Evolutionary conservation across 2,888 invertebrate species (phyloP), one percentile per base, ranked within the genome.

Genomic region (Meloe dianella): DNA sequence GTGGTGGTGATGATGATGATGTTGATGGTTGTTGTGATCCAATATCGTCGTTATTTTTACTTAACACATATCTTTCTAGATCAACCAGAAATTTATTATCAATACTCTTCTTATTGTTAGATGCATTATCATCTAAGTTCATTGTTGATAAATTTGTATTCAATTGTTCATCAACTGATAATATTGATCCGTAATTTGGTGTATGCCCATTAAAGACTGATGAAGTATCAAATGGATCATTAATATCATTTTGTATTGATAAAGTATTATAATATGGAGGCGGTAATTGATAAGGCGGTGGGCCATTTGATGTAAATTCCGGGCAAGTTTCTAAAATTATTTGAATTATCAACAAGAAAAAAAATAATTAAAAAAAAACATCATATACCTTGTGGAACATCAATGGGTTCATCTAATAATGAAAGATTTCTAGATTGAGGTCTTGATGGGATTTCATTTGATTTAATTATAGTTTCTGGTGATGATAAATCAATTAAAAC

Each of bases 401-500:
- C 91, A 62, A 92, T 92, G 0, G 92, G 92, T 73, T 91, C 90
- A 79, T 92, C 92, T 0, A 93, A 83, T 71, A 93, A 84, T 17
- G 91, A 91, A 73, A 80, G 66, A 76, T 81, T 72, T 70, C 75
- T 72, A 70, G 81, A 70, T 60, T 74, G 68, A 75, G 80, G 61
- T 73, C 74, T 1, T 62, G 51, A 62, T 14, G 12, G 51, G 65
- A n/a, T 66, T 56, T 27, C 61, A 41, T 59, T 47, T 51, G 72
- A 66, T 29, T 74, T 64, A 3, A 66, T 65, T 35, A 51, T 54
- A 9, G 69, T 67, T 27, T 88, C 83, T 75, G 89, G 86, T 60
- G 92, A 85, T 68, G 92, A 87, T 78, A 94, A 85, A 79, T 94
- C 94, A 56, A 95, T 92, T 17, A 94, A 82, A 67, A 92, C 86